phyloP scores from a whole-genome alignment of 2,888 invertebrate species.

The Nomada lathburiana region DNA sequence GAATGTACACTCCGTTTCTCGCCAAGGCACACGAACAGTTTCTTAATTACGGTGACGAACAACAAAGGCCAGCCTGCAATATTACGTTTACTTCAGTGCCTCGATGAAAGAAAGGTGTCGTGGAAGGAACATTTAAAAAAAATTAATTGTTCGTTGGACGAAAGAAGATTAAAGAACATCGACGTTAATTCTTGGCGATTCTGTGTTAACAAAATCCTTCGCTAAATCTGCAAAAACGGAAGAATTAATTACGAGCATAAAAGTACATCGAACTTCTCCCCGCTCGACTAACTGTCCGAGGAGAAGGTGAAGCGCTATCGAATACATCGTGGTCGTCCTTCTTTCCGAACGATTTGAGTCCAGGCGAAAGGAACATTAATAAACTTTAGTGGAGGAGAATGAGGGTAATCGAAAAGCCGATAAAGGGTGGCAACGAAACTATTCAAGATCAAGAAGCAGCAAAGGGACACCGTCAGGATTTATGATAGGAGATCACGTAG shows the following conservation, averaged over 20 bases:
- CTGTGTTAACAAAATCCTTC: too few species aligned
- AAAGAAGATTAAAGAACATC: neutral
- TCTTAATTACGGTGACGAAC: neutral
- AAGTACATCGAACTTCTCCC: neutral
- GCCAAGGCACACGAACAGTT: neutral
- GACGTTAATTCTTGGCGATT: too few species aligned
- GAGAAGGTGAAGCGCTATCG: neutral
- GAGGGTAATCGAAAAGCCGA: slow-evolving; percentile 18
- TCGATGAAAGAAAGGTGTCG: neutral
- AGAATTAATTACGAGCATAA: too few species aligned
- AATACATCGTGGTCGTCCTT: neutral
- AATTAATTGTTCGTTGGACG: neutral
- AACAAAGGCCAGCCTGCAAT: neutral
- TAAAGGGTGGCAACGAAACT: neutral
- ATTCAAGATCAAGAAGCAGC: neutral
- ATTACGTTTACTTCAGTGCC: neutral
- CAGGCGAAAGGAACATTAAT: neutral
- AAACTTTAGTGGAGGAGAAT: neutral
- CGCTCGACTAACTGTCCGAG: neutral
- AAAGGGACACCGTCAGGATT: neutral
- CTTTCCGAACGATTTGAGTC: slow-evolving; percentile 3
- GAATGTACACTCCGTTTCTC: slow-evolving; percentile 12
- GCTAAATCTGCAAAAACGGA: too few species aligned
- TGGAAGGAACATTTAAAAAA: too few species aligned
- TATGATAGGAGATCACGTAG: slow-evolving; percentile 9